Base-by-base conservation (phyloP, 2,888 invertebrate species). In the Spilarctia lutea region DNA sequence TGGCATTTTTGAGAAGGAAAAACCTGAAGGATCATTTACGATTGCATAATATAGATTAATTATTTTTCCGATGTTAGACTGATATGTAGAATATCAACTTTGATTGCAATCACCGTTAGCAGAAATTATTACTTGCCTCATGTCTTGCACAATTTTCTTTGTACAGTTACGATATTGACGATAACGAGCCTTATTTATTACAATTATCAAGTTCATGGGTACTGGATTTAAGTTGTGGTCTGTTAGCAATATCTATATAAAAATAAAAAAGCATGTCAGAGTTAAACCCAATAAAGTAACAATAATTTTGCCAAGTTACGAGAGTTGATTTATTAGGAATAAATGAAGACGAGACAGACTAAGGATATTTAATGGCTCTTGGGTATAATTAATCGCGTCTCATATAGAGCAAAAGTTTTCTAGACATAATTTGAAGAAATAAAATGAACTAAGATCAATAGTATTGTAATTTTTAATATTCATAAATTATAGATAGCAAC, bases 11-110 rank as follows among this genome's bases (percentile, higher is more conserved):
- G 80, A 90, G 96, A 30, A 88, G 95, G 63, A 95, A 95, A 81
- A 95, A 96, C 81, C 88, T 96, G 76, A 94, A 93, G 76, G 94
- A 95, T 69, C 96, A 96, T 87, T 87, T 95, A 73, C 86, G 94
- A 16, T 82, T 94, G 68, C 96, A 96, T 76, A 94, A 94, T 81
- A 90, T 92, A 56, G 89, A 88, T 65, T 76, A 65, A 65, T 27
- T 8, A 27, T 52, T 2, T 56, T 56, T 11, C 52, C 30, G 8
- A 7, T 30, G 18, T 63, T 30, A 63, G 2, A 63, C 27, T 63
- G 11, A 52, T 24, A 24, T 52, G 24, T 56, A 11, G n/a, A n/a
- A n/a, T 11, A 56, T 11, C 10, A 56, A 56, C 1, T 16, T 4
- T 13, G 27, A 27, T 27, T 27, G 3, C 13, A 24, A n/a, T n/a